Evolutionary conservation across 2,113 vertebrate genomes (phyloP), one percentile per base, ranked within the genome.

Genomic region (Mirza zaza): DNA sequence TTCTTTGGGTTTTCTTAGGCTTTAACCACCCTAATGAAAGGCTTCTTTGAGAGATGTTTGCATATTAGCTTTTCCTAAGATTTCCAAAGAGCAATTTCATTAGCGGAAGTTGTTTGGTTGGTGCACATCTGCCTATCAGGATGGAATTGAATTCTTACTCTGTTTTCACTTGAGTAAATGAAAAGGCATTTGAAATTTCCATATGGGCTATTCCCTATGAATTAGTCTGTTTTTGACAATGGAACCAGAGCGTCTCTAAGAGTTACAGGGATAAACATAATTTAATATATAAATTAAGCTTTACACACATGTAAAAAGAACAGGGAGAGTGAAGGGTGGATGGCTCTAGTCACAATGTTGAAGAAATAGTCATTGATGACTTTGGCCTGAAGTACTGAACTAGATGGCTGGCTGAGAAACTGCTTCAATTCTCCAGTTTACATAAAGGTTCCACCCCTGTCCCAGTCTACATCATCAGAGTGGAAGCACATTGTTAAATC

Each of bases 1-100:
- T 85, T 95, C 18, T 93, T 59, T 15, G 21, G 36, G 12, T 59
- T 92, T 94, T 96, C 61, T 91, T 83, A 65, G n/a, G 55, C 12
- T 27, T 67, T 1, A 50, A 3, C 18, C 15, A 71, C 34, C 68
- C 39, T 80, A 15, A n/a, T 21, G 45, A 95, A 94, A 92, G n/a
- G 2, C 11, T 17, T 96, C 13, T 68, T 92, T 14, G 20, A 92
- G 27, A 21, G 8, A 63, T 95, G 13, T n/a, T 59, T 77, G 45
- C 48, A 3, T 67, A 63, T 85, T 86, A 85, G 15, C 6, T 94
- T 90, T 88, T 52, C 57, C 45, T 59, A 76, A 32, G 23, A 29
- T 96, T 97, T 80, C 12, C 67, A 52, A 82, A 65, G 29, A 77
- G 27, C 75, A 0, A 15, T 36, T 90, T 96, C n/a, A 87, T 80